A percentile compares a stretch with the other conserved stretches of the same genome.
Conservation (phyloP, 2,797 vertebrate species). For the Leucoraja ocellata region DNA sequence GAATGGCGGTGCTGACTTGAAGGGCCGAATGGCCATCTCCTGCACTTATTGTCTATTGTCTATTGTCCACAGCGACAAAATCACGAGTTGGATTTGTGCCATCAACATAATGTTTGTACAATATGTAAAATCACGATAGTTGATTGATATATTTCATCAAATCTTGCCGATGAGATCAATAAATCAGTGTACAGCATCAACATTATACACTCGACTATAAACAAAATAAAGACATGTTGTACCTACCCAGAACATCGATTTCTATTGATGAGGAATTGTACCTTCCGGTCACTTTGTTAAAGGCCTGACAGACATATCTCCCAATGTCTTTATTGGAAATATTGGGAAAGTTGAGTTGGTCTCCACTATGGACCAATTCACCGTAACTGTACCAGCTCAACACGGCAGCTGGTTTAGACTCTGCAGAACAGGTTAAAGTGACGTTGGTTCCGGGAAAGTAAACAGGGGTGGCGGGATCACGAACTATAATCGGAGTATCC, state of each 20-base stretch:
- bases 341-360: background rate
- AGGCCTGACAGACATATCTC: constrained; percentile 22
- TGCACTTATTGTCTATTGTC: no score
- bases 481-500: background rate
- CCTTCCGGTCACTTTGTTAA: constrained; percentile 15
- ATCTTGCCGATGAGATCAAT: background rate
- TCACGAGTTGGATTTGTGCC: no score
- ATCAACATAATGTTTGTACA: no score
- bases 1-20: no score
- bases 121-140: no score
- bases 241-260: constrained; percentile 5
- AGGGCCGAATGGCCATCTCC: no score
- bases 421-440: background rate
- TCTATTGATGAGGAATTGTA: background rate
- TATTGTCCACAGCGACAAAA: no score
- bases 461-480: background rate
- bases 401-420: background rate
- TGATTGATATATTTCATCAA: no score
- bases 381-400: background rate
- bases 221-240: background rate
- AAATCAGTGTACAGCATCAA: background rate
- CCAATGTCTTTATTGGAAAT: background rate
- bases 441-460: background rate
- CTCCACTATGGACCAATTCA: background rate
- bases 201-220: background rate